Base-by-base conservation (phyloP, 2,888 invertebrate species). In the Tenthredo distinguenda region DNA sequence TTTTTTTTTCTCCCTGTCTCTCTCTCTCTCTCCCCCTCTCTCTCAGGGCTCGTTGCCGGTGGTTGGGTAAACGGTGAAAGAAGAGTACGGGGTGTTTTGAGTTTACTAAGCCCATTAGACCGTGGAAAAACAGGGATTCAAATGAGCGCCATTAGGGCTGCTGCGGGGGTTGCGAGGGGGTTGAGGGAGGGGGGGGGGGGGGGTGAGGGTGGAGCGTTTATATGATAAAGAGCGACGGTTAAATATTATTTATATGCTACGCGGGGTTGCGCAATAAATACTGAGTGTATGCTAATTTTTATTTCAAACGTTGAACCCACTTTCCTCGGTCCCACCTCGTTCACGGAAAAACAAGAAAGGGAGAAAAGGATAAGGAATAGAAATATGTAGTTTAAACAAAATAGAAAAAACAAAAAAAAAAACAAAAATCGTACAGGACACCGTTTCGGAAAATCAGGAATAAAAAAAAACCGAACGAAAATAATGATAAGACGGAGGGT, bases 211-310 rank as follows among this genome's bases (percentile, higher is more conserved):
- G 12, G 86, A 34, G 88, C 91, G 91, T 91, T 91, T 91, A 90
- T 91, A 91, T 90, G 91, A 91, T 91, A 91, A 91, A 91, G 90
- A 91, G 91, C 87, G 88, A 85, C 87, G 88, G 89, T 90, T 91
- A 90, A 91, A 91, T 90, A 90, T 90, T 91, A 91, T 91, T 91
- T 91, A 91, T 91, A 89, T 86, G 87, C 87, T 89, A 87, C 86
- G 86, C 47, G 87, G 85, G 87, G 87, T 86, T 87, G 86, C 87
- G 89, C 88, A 89, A 91, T 91, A 90, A 91, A 90, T 91, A 89
- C 89, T 87, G 87, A 89, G 88, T 89, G 88, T 89, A 90, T 90
- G 89, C 88, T 90, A 89, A 89, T 90, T 89, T 86, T 82, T 83
- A 81, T 81, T 50, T 62, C 34, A 55, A 34, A 58, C 79, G 79